Evolutionary conservation across 2,888 invertebrate species (phyloP), one percentile per base, ranked within the genome.

Genomic region (Drosophila meridionalis): DNA sequence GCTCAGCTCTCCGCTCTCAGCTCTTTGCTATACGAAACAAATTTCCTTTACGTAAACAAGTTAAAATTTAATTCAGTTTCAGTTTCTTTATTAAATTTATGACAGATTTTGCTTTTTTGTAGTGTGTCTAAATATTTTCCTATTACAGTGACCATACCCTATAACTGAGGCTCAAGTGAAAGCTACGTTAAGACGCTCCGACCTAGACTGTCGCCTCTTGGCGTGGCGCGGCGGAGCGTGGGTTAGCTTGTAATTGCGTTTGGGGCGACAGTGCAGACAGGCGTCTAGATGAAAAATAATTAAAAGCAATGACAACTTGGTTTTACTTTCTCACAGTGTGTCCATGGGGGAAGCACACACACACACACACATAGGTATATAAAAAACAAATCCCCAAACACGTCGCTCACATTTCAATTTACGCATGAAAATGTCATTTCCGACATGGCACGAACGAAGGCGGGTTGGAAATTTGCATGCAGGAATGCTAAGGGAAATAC

Each of bases 381-480:
- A 52, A 69, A 56, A 82, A 65, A 66, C 57, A 57, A 87, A 88
- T 87, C 86, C 87, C 83, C 85, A 85, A 88, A 87, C 91, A 91
- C 90, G 91, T 91, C 88, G 86, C 85, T 80, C 90, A 87, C 90
- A 91, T 91, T 91, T 91, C 91, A 91, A 91, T 91, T 91, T 91
- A 91, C 91, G 91, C 91, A 91, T 89, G 89, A 90, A 90, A 89
- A 91, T 91, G 91, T 84, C 88, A 90, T 90, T 87, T 87, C 78
- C 86, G 83, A 83, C 72, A 48, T 56, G 58, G 69, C 57, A 70
- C 60, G 52, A 45, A 58, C 45, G 32, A 43, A 60, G 66, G 58
- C 60, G 50, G 57, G 59, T 58, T 68, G 63, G 50, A 83, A 89
- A 89, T 89, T 90, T 89, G 90, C 90, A 89, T 89, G 90, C 84